Conservation (phyloP, 2,888 invertebrate genomes). For the Heteromurus nitidus region DNA sequence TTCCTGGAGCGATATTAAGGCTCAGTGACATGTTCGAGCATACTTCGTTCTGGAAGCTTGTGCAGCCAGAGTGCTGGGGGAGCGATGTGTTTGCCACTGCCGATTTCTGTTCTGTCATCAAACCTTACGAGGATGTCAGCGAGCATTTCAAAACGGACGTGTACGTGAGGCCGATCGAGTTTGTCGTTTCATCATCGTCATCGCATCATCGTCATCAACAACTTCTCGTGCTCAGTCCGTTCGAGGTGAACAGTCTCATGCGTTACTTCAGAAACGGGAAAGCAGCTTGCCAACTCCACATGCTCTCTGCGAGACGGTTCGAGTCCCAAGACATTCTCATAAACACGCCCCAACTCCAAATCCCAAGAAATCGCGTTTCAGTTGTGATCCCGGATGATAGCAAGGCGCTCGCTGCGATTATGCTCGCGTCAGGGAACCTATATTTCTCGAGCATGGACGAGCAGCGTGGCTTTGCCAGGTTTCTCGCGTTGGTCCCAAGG, state of each 20-base stretch:
- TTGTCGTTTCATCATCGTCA: background rate
- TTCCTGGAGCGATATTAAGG: background rate
- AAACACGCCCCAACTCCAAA: conserved; percentile 10
- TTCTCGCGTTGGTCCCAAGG: conserved; percentile 20
- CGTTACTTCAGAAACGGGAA: conserved; percentile 21
- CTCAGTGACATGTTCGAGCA: conserved; percentile 22
- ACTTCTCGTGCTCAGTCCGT: conserved; percentile 28
- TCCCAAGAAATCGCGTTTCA: background rate
- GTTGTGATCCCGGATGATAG: conserved; percentile 19
- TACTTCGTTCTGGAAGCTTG: conserved; percentile 12
- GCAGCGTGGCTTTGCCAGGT: conserved; percentile 14
- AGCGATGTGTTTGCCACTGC: conserved; percentile 36
- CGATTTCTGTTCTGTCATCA: conserved; percentile 54
- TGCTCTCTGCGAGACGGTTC: conserved; percentile 24
- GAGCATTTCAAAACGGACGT: conserved; percentile 25
- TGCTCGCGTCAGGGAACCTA: conserved; percentile 41
- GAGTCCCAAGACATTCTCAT: conserved; percentile 19
- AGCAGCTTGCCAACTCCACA: conserved; percentile 10
- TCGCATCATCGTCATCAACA: background rate
- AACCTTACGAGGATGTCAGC: background rate
- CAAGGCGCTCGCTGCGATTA: conserved; percentile 2
- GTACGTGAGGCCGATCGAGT: conserved; percentile 32
- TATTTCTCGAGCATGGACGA: conserved; percentile 36
- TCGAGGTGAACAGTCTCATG: conserved; percentile 48
- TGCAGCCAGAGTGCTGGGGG: conserved; percentile 32